phyloP scores from a whole-genome alignment of 2,113 vertebrate species.

The Gymnobelideus leadbeateri region DNA sequence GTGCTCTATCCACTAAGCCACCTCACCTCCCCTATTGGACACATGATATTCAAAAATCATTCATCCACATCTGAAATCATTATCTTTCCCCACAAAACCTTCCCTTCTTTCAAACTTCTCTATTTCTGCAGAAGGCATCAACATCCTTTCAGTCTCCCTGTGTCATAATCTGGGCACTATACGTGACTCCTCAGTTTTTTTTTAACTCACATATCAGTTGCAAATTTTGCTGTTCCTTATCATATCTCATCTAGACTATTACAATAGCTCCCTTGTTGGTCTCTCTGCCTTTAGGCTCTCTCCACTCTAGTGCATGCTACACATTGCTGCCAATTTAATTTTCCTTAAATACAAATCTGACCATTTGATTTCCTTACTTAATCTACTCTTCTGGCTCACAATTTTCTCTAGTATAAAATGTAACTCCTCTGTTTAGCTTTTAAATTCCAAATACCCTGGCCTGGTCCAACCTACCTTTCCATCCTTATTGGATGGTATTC shows the following conservation, averaged over 20 bases:
- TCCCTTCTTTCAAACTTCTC: background rate
- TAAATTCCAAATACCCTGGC: background rate
- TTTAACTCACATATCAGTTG: background rate
- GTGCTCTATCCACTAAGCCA: background rate
- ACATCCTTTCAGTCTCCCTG: background rate
- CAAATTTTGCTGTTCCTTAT: background rate
- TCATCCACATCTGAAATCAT: background rate
- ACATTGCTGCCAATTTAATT: background rate
- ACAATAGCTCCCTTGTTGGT: background rate
- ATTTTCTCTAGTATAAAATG: background rate
- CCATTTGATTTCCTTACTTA: too few species aligned
- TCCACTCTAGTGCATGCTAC: background rate
- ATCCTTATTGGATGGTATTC: background rate
- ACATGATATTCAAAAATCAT: background rate
- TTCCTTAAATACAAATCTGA: background rate
- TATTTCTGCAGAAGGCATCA: background rate
- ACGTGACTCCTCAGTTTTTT: background rate
- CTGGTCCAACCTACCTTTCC: background rate
- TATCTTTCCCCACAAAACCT: background rate
- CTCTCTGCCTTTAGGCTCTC: background rate
- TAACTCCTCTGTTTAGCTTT: background rate
- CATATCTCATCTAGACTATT: background rate
- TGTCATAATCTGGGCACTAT: background rate
- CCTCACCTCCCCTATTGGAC: background rate
- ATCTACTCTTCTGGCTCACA: background rate